Evolutionary conservation across 2,113 vertebrate genomes (phyloP).

Genomic region (Callaeas wilsoni): DNA sequence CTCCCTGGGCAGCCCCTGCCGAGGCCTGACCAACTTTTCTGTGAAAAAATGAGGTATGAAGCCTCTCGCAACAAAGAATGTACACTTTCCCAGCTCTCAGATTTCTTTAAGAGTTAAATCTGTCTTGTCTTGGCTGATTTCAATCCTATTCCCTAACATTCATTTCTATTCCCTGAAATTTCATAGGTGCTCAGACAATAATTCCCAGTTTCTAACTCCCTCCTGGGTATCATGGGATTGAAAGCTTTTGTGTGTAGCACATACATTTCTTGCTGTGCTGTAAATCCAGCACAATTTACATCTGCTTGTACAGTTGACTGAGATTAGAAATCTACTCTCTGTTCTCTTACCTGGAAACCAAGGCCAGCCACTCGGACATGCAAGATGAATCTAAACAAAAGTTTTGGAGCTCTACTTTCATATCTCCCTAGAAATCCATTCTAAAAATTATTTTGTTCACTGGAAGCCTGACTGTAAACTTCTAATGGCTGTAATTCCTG

Average conservation of each 20-base stretch:
- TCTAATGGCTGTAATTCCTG: neutral
- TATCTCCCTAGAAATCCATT: neutral
- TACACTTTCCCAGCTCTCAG: neutral
- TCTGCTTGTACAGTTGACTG: neutral
- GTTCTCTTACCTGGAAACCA: neutral
- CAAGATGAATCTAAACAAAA: neutral
- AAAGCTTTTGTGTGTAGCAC: neutral
- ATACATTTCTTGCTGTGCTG: neutral
- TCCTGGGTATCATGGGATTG: neutral
- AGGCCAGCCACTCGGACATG: neutral
- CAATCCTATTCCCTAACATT: neutral
- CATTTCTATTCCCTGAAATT: neutral
- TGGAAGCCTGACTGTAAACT: neutral
- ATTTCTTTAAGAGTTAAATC: neutral
- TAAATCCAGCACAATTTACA: neutral
- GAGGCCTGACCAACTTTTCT: neutral
- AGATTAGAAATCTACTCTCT: neutral
- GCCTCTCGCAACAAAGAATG: neutral
- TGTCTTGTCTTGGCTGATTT: neutral
- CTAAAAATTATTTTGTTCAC: neutral
- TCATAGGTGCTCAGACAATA: neutral
- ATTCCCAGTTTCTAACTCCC: neutral
- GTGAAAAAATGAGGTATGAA: neutral
- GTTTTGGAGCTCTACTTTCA: neutral
- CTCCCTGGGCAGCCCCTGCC: neutral